Base-by-base conservation (phyloP, 1,140 invertebrate genomes). In the Papilio helenus region DNA sequence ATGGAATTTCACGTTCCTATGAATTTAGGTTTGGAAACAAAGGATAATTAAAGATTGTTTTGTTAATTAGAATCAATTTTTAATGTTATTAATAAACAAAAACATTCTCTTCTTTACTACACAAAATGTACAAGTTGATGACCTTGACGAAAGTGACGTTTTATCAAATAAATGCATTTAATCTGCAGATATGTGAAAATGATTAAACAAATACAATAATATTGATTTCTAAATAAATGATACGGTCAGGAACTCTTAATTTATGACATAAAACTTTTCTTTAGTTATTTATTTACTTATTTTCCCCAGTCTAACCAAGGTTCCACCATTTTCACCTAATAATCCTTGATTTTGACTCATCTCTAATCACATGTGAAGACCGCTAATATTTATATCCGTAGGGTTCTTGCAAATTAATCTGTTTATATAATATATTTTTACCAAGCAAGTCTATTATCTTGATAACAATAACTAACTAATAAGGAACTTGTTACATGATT, bases 111-210 rank as follows among this genome's bases (percentile, higher is more conserved):
- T 12, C 55, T 61, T 20, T 61, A 20, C 3, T 51, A 5, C 18
- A n/a, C 49, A n/a, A 0, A n/a, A 51, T 61, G 10, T 51, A 51
- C 7, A 51, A 12, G 12, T 2, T 10, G 55, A 61, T 61, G 55
- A 23, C 55, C 55, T 23, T 61, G 55, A 9, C 23, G 49, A n/a
- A 61, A 23, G 7, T 61, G 55, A 61, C 55, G 55, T 61, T 23
- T 61, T 23, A 26, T 61, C 20, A 61, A 61, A 61, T 61, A 61
- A 61, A 61, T 61, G 20, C 55, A 61, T 61, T 61, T 61, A 61
- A 61, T 61, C 55, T 61, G 8, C 9, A 61, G 55, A 61, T 23
- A 23, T 23, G 20, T 61, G 1, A 61, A 61, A 61, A 23, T 61
- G 20, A 61, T 61, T 61, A 23, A 61, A n/a, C n/a, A n/a, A n/a